Base-by-base conservation (phyloP, 2,888 invertebrate species). In the Melinaea menophilus region DNA sequence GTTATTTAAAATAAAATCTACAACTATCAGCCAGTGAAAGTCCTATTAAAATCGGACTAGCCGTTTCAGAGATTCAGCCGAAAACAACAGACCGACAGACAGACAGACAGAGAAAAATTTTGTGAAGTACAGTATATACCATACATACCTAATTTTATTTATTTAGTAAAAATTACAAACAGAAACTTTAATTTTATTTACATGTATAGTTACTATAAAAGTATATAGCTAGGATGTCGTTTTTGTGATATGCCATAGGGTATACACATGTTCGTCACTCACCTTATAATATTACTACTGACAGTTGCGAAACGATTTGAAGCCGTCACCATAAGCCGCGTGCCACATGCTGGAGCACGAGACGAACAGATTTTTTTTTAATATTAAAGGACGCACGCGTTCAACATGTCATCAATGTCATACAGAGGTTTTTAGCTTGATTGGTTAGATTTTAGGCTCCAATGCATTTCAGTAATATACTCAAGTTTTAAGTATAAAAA, bases 321-420 rank as follows among this genome's bases (percentile, higher is more conserved):
- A 69, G 68, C 65, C 61, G 65, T 58, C 61, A 64, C 69, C 66
- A 35, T 45, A 55, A 51, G 63, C 69, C 74, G 72, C 66, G 64
- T 65, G 68, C 76, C 80, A 77, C 70, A 79, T 79, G 79, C 64
- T 55, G 55, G 46, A 71, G 74, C 76, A 78, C 77, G 77, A 67
- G 74, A 70, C 70, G 64, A 62, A 56, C 63, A 69, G 69, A 71
- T 69, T 71, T 64, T 35, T 37, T 55, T 66, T 45, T 66, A 61
- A 70, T 70, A 69, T 62, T 58, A 65, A 59, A 61, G 69, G 70
- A 68, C 70, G 65, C 69, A 65, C 77, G 77, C 71, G 68, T 75
- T 64, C 79, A 77, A 82, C 80, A 83, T 85, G 84, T 63, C 68
- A 47, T 62, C 68, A 68, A 74, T 78, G 70, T 64, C 67, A 77